Evolutionary conservation across 2,888 invertebrate species (phyloP).

Genomic region (Melipona beecheii): DNA sequence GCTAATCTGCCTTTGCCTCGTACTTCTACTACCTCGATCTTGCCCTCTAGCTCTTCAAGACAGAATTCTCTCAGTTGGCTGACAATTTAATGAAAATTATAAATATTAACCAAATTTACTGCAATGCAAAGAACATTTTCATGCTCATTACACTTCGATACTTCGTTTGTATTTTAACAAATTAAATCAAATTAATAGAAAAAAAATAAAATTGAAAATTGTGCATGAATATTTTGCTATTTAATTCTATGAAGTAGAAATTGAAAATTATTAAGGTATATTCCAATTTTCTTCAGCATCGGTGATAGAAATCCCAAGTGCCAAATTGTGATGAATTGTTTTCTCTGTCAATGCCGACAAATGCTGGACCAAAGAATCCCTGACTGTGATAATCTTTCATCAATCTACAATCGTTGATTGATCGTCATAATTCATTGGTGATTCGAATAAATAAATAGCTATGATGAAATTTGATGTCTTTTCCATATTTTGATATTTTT

Average conservation of each 20-base stretch:
- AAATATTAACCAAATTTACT: background rate
- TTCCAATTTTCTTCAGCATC: slow-evolving; percentile 58
- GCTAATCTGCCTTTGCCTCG: slow-evolving; percentile 81
- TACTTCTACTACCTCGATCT: slow-evolving; percentile 62
- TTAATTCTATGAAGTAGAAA: background rate
- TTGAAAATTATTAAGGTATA: slow-evolving; percentile 12
- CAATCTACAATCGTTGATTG: slow-evolving; percentile 73
- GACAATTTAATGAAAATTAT: slow-evolving; percentile 40
- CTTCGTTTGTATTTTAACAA: too few relatives aligned
- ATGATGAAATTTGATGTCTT: slow-evolving; percentile 19
- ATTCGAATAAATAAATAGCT: slow-evolving; percentile 38
- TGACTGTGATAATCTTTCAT: slow-evolving; percentile 74
- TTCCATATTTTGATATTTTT: background rate
- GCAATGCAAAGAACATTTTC: background rate
- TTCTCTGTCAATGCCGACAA: slow-evolving; percentile 71
- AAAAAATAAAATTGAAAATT: background rate
- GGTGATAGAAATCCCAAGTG: slow-evolving; percentile 59
- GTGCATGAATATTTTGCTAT: background rate
- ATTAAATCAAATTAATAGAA: background rate
- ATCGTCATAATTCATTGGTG: slow-evolving; percentile 65
- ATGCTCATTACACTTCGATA: background rate
- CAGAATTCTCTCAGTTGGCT: slow-evolving; percentile 29
- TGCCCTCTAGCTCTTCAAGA: slow-evolving; percentile 37
- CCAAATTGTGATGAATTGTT: slow-evolving; percentile 76
- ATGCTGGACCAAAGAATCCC: slow-evolving; percentile 68